Evolutionary conservation across 2,113 vertebrate genomes (phyloP), one percentile per base, ranked within the genome.

Genomic region (Callorhinus ursinus): DNA sequence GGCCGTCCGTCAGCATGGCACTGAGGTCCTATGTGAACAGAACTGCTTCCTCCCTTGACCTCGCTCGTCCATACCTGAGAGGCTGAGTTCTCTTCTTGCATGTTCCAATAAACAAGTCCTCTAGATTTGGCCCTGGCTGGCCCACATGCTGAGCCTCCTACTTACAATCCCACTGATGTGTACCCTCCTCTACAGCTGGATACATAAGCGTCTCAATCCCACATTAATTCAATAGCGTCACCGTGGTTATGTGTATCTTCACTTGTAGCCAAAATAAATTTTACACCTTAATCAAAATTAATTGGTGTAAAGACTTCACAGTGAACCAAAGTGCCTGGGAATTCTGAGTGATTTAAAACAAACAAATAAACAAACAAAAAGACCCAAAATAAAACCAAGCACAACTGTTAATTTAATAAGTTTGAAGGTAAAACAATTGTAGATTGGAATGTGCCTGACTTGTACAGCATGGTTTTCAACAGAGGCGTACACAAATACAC

Each of bases 201-300:
- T 7, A 14, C 53, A 9, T 8, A 53, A 7, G 10, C 51, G 10
- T 49, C 65, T 53, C 51, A 82, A 21, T 53, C 46, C 80, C n/a
- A 94, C 80, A 65, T 6, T 51, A 42, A n/a, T 36, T 39, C 10
- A 72, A 22, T 57, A 93, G 5, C 24, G n/a, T 79, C 90, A 9
- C 36, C 22, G 2, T 26, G 84, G 24, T 49, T 42, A 16, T 28
- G 10, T 85, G 59, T 13, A 36, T 1, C 11, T 46, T 61, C 55
- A 67, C 55, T 74, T 74, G 76, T 11, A 84, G 51, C 72, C 87
- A 90, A 92, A 88, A 10, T 36, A 51, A 57, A 80, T 69, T 92
- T 90, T 80, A 88, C n/a, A 71, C 24, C 15, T 81, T 71, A 42
- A 84, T 63, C 33, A 95, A 96, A 94, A 93, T 85, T 46, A 85